A percentile compares a stretch with the other conserved stretches of the same genome.
Conservation (phyloP, 1,140 invertebrate species). For the Bombus breviceps region DNA sequence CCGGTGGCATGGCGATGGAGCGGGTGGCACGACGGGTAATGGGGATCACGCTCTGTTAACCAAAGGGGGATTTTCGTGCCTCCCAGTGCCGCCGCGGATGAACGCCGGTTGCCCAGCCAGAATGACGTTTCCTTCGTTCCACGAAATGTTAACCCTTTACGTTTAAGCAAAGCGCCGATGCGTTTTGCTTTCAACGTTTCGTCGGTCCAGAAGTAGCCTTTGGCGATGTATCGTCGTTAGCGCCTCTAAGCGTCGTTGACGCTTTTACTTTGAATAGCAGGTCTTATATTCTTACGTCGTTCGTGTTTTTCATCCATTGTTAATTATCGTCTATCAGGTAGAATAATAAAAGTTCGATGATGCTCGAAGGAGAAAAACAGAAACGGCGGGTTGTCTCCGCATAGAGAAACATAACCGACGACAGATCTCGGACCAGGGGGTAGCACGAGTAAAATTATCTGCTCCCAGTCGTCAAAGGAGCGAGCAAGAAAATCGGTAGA, state of each 20-base stretch:
- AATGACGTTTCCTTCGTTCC: slow-evolving; percentile 9
- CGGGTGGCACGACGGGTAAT: slow-evolving; percentile 58
- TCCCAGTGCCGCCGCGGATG: neutral
- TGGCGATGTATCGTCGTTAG: too few species aligned
- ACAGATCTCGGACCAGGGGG: slow-evolving; percentile 61
- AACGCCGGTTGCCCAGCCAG: neutral
- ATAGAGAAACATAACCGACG: slow-evolving; percentile 59
- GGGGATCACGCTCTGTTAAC: slow-evolving; percentile 76
- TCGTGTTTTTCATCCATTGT: neutral
- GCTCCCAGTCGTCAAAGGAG: slow-evolving; percentile 45
- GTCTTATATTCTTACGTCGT: neutral
- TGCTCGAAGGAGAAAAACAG: neutral
- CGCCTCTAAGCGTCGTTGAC: too few species aligned
- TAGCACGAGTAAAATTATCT: slow-evolving; percentile 72
- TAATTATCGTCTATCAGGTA: neutral
- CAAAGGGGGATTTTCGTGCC: slow-evolving; percentile 1
- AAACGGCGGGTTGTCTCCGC: neutral
- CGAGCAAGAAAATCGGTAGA: slow-evolving; percentile 37
- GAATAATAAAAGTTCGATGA: neutral
- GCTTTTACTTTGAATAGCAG: neutral
- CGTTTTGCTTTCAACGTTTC: neutral
- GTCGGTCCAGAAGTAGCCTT: neutral
- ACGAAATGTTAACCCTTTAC: neutral
- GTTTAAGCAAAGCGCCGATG: too few species aligned
- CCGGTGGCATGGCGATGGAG: slow-evolving; percentile 61